Base-by-base conservation (phyloP, 2,113 vertebrate species). In the Sturnus vulgaris region DNA sequence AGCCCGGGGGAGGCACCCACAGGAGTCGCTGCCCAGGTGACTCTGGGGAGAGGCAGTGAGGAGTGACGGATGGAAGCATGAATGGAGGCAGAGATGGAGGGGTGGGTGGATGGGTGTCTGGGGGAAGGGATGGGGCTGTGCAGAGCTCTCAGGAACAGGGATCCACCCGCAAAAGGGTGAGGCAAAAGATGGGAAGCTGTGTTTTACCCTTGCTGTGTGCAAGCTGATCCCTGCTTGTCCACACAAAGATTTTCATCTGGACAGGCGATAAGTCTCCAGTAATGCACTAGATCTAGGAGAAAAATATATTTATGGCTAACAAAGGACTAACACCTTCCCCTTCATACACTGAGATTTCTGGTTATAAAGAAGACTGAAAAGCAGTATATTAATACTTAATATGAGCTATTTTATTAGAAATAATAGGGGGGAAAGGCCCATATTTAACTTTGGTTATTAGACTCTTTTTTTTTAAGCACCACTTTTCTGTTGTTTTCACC, bases 21-120 rank as follows among this genome's bases (percentile, higher is more conserved):
- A 5, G 94, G 83, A 93, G 96, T 79, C 33, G 60, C 96, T 97
- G 94, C 94, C 96, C 96, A 97, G 96, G 95, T 95, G 92, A 97
- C 86, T 92, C 78, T 0, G 1, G 1, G 27, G 72, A 73, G 89
- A 9, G 37, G 70, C 28, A 82, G 52, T 3, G 2, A 13, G 13
- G 55, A 77, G 91, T 2, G 13, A 56, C 0, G 88, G 70, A 12
- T 25, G 68, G 78, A 71, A 56, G 65, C 73, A 65, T 49, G 64
- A 40, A 53, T 42, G 55, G 68, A 89, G n/a, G 44, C 27, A 22
- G 50, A 60, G 22, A 39, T 15, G n/a, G 22, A 66, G 57, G 61
- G 20, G 15, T 22, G 55, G 60, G 19, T 49, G 49, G 49, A 33
- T 23, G 61, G 49, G 35, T 21, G 61, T 31, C 52, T 63, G 61